Base-by-base conservation (phyloP, 2,888 invertebrate species). In the Molorchus minor region DNA sequence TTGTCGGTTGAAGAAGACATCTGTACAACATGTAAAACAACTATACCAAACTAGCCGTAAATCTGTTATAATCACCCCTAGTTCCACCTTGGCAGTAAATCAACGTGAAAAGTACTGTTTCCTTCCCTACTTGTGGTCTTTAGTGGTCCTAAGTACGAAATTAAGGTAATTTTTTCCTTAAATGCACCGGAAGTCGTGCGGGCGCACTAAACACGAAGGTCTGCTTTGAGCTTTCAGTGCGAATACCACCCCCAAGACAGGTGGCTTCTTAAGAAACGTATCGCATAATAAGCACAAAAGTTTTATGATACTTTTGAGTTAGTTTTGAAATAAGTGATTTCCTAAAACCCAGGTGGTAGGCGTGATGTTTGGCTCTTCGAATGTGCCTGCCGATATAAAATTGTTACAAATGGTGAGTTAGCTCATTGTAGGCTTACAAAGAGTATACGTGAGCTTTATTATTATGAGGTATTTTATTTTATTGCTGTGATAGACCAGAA, bases 291-390 rank as follows among this genome's bases (percentile, higher is more conserved):
- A 65, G 51, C 53, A 56, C 46, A 62, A 57, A 55, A 58, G 62
- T 69, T 65, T 65, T 62, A 67, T 62, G 68, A 66, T 64, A 52
- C 43, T 43, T 60, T 62, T 58, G 57, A 60, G 58, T 63, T 54
- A 47, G 57, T 61, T 62, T 56, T 49, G 56, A 63, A 62, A 62
- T 58, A 59, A 58, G 63, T 61, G 67, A 69, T 68, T 71, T 71
- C 64, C 62, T 58, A 69, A 73, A 77, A 74, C 69, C 77, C 77
- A 77, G 77, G 75, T 77, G 77, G 75, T 70, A 75, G 75, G 76
- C 77, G 77, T 77, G 75, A 76, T 73, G 75, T 76, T 76, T 73
- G 68, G 70, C 70, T 68, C 70, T 68, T 56, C 43, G 61, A 64
- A 62, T 57, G 56, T 57, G 19, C 47, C 49, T 38, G 49, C 55